A percentile compares a stretch with the other conserved stretches of the same genome.
Evolutionary conservation across 2,888 invertebrate genomes (phyloP).

Genomic region (Dryocosmus kuriphilus): DNA sequence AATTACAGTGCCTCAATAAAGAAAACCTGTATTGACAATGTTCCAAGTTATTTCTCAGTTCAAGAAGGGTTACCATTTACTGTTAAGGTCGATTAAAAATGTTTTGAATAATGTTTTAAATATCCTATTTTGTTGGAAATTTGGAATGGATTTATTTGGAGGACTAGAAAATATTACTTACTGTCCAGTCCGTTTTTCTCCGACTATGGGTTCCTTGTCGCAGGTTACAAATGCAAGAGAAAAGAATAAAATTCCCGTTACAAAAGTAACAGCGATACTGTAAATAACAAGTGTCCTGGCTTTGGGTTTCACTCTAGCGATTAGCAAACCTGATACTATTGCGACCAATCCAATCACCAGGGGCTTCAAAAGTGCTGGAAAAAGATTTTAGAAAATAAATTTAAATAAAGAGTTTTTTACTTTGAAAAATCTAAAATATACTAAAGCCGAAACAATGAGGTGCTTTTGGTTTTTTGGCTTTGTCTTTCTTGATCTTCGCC

Average conservation of each 20-base stretch:
- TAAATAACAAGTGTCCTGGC: slow-evolving; percentile 79
- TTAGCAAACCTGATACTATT: slow-evolving; percentile 79
- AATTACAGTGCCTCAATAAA: slow-evolving; percentile 79
- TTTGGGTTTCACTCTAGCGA: slow-evolving; percentile 79
- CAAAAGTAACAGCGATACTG: slow-evolving; percentile 77
- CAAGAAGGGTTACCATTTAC: too few relatives aligned
- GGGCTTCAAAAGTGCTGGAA: slow-evolving; percentile 79
- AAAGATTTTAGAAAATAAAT: slow-evolving; percentile 6
- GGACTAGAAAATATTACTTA: slow-evolving; percentile 57
- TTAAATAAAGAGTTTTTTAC: too few relatives aligned
- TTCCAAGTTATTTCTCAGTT: background rate
- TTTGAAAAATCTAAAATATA: too few relatives aligned
- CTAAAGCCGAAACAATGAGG: too few relatives aligned
- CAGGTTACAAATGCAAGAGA: slow-evolving; percentile 78
- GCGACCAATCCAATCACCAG: slow-evolving; percentile 79
- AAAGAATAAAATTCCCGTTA: slow-evolving; percentile 78
- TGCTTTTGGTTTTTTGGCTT: too few relatives aligned
- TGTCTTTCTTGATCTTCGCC: too few relatives aligned
- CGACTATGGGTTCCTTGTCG: slow-evolving; percentile 78
- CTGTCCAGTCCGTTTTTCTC: slow-evolving; percentile 75
- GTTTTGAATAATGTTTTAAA: too few relatives aligned
- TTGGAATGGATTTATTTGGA: background rate
- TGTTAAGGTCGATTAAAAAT: too few relatives aligned
- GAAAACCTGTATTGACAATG: slow-evolving; percentile 59
- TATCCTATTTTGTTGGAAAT: slow-evolving; percentile 5